These are phyloP conservation scores for Eumacrocentrus americanus DNA, from an alignment of 2,888 invertebrate genomes.

Conservation along the genomic window DNA sequence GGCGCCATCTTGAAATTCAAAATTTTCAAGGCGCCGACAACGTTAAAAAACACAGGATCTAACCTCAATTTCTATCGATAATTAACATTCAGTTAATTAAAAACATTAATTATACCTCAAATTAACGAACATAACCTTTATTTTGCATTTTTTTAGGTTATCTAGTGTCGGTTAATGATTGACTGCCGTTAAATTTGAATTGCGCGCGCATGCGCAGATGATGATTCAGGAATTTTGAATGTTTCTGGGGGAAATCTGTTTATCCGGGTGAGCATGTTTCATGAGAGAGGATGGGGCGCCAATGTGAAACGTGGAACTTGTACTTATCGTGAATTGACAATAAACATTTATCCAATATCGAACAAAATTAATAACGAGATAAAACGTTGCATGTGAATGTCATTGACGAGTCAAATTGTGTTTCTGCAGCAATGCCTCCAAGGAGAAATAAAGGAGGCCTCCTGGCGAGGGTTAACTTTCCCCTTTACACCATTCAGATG, in stretches of 20 bases:
- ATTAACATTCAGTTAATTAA: no score
- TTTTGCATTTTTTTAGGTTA: no score
- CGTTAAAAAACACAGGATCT: no score
- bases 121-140: no score
- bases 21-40: no score
- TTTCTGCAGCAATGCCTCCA: constrained; percentile 64
- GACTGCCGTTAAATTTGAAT: no score
- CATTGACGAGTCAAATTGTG: neutral
- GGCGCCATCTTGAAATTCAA: no score
- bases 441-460: constrained; percentile 72
- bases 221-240: neutral
- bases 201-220: neutral
- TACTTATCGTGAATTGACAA: constrained; percentile 20
- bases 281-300: constrained; percentile 26
- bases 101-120: no score
- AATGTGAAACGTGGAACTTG: constrained; percentile 39
- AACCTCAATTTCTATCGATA: no score
- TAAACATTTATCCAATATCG: constrained; percentile 10
- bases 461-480: constrained; percentile 89
- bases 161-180: no score
- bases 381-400: neutral
- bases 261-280: neutral
- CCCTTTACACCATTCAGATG: constrained; percentile 88
- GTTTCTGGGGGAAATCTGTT: neutral
- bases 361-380: neutral